Conservation (phyloP, 2,888 invertebrate species). For the Metellina segmentata region DNA sequence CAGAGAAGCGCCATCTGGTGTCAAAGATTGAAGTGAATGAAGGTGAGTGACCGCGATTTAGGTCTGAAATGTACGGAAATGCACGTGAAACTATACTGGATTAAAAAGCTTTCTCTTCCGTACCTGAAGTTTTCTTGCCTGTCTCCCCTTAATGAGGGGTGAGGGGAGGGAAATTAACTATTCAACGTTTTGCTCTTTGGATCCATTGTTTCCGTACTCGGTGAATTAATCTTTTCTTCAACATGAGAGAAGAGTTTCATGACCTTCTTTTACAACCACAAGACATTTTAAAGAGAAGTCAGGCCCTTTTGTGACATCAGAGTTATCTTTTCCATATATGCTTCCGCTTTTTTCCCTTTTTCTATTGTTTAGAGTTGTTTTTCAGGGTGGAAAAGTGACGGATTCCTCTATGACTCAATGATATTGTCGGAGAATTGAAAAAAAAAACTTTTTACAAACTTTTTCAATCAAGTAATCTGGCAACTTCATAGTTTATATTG, state of each 20-base stretch:
- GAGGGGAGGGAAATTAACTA: slow-evolving; percentile 37
- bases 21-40: slow-evolving; percentile 18
- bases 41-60: slow-evolving; percentile 64
- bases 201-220: slow-evolving; percentile 28
- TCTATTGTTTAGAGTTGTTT: neutral
- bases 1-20: slow-evolving; percentile 58
- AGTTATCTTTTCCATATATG: neutral
- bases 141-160: neutral
- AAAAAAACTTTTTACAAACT: neutral
- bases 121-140: neutral
- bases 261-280: slow-evolving; percentile 31
- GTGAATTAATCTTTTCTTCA: slow-evolving; percentile 25
- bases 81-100: slow-evolving; percentile 24
- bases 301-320: neutral
- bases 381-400: neutral
- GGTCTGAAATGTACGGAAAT: slow-evolving; percentile 59
- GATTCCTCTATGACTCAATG: neutral
- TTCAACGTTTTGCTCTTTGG: slow-evolving; percentile 48
- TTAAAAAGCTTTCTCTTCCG: slow-evolving; percentile 4
- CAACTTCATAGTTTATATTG: too few species aligned
- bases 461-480: neutral
- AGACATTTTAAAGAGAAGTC: slow-evolving; percentile 8
- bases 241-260: slow-evolving; percentile 19
- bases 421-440: neutral
- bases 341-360: neutral